Evolutionary conservation across 2,888 invertebrate genomes (phyloP), one percentile per base, ranked within the genome.

Genomic region (Aquatica leii): DNA sequence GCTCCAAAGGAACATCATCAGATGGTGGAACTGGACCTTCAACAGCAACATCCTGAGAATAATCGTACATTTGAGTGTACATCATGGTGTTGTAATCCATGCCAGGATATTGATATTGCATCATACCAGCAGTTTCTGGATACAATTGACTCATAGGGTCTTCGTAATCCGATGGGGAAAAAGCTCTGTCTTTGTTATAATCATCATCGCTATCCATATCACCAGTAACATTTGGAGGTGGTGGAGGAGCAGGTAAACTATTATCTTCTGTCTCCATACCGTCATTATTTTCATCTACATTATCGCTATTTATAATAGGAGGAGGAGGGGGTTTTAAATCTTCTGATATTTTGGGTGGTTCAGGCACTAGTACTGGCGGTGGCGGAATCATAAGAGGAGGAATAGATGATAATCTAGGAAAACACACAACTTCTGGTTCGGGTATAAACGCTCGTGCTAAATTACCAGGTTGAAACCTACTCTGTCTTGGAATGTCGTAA

Each of bases 121-220:
- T 73, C 62, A 72, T 65, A 49, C 63, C 70, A 1, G 73, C 68
- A 65, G 73, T 69, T 60, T 76, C 65, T 49, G 89, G 88, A 78
- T 88, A 89, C 57, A 89, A 87, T 34, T 88, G 88, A 76, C 88
- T 87, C 2, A 89, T 81, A 0, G 89, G 88, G 57, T 88, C 88
- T 66, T 66, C 88, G 72, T 89, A 84, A 80, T 89, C 89, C 68
- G 87, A 86, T 1, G 88, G 88, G 0, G 48, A 18, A 14, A 57
- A 8, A 43, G 43, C 43, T 43, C 17, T 43, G 8, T 17, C 43
- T 17, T 43, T 43, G 8, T 14, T 15, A 43, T 43, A n/a, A 43
- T 43, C 43, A n/a, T 14, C 40, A 15, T 43, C 43, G 17, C 43
- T 43, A 43, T 43, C 43, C 8, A 15, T 12, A 2, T 43, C 43